phyloP scores from a whole-genome alignment of 1,140 invertebrate genomes.

The Tachypleus tridentatus region DNA sequence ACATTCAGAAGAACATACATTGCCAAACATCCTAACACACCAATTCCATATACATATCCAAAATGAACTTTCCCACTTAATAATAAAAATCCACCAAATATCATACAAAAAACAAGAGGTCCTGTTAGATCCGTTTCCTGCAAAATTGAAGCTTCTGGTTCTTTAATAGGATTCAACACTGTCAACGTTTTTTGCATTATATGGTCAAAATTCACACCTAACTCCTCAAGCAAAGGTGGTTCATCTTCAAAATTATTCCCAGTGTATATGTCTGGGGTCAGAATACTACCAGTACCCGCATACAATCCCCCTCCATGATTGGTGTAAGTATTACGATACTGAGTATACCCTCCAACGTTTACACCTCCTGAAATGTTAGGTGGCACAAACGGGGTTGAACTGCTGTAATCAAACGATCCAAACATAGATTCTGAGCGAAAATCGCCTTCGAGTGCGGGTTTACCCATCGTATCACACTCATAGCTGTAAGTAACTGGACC shows the following conservation, averaged over 20 bases:
- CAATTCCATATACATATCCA: constrained; percentile 85
- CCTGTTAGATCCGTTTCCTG: constrained; percentile 89
- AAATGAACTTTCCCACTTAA: constrained; percentile 45
- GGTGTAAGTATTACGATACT: too few species aligned
- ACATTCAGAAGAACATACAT: constrained; percentile 82
- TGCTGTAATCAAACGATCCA: too few species aligned
- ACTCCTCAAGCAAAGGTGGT: constrained; percentile 72
- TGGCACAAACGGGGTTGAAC: too few species aligned
- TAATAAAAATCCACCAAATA: constrained; percentile 61
- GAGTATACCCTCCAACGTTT: too few species aligned
- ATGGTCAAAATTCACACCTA: constrained; percentile 86
- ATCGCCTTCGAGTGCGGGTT: too few species aligned
- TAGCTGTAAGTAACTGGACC: too few species aligned
- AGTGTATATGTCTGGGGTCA: constrained; percentile 12
- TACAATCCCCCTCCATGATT: too few species aligned
- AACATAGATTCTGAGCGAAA: too few species aligned
- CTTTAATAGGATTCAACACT: constrained; percentile 73
- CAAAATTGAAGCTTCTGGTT: constrained; percentile 57
- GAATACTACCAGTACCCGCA: constrained; percentile 11
- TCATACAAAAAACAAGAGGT: constrained; percentile 82
- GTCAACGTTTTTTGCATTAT: constrained; percentile 82
- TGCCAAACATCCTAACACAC: constrained; percentile 75
- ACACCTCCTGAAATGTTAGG: too few species aligned
- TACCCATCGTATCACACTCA: too few species aligned
- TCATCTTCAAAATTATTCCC: constrained; percentile 43